Evolutionary conservation across 64 coral and sea anemone species (phyloP).

Genomic region (Stichodactyla mertensii): DNA sequence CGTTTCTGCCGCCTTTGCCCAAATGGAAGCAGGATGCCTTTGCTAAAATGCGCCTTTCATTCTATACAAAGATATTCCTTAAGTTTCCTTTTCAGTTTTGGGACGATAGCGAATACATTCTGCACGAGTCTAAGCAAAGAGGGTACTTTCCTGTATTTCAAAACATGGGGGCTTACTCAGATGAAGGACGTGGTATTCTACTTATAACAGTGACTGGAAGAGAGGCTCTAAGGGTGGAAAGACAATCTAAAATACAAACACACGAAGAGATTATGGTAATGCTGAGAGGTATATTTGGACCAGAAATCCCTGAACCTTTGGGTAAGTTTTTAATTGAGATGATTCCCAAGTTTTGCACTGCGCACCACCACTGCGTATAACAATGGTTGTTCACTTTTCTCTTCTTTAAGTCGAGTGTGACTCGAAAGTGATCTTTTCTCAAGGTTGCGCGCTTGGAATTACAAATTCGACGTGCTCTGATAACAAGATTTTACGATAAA

Average conservation of each 20-base stretch:
- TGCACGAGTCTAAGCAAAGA: constrained; percentile 15
- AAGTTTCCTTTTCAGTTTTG: constrained; percentile 55
- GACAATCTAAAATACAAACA: constrained; percentile 22
- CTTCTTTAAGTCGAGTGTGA: too few species aligned
- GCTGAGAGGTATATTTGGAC: constrained; percentile 11
- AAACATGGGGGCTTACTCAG: not conserved
- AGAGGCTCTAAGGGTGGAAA: constrained; percentile 28
- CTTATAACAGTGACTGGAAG: constrained; percentile 27
- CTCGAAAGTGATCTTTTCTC: too few species aligned
- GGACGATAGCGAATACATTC: constrained; percentile 23
- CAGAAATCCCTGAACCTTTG: constrained; percentile 22
- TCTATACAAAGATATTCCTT: constrained; percentile 52
- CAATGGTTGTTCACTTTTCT: too few species aligned
- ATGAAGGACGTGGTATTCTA: not conserved
- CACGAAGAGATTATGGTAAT: constrained; percentile 10
- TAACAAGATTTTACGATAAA: too few species aligned
- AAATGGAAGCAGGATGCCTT: constrained; percentile 50
- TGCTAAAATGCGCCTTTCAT: constrained; percentile 31
- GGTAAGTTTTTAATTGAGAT: not conserved
- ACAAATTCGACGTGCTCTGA: too few species aligned
- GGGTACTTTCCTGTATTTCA: constrained; percentile 50
- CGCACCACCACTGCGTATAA: too few species aligned
- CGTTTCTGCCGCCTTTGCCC: constrained; percentile 24
- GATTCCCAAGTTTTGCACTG: not conserved
- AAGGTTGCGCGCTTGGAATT: too few species aligned